Percentiles rank a stretch among this genome's conserved stretches.
phyloP scores from a whole-genome alignment of 2,113 vertebrate species.

The Hypanus sabinus region DNA sequence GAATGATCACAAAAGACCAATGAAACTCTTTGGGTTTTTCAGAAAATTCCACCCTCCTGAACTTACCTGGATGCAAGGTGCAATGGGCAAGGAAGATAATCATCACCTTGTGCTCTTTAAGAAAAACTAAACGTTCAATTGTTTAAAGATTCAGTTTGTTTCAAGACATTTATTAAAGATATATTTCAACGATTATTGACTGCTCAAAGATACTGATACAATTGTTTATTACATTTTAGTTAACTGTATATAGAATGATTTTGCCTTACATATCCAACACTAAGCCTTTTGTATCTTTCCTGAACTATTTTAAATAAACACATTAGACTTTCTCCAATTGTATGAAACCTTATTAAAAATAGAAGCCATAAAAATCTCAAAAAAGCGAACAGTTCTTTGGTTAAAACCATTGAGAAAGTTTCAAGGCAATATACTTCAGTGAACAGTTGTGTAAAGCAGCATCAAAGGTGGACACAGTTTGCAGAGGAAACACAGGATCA shows the following conservation, averaged over 20 bases:
- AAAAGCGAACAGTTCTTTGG: not conserved
- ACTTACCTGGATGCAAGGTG: not conserved
- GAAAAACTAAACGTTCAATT: not conserved
- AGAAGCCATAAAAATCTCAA: not conserved
- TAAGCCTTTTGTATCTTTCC: not conserved
- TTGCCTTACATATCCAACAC: not conserved
- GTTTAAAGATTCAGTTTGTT: not conserved
- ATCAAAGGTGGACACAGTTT: not conserved
- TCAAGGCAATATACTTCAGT: conserved; percentile 13
- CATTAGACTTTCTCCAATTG: not conserved
- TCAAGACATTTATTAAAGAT: not conserved
- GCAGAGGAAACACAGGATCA: not conserved
- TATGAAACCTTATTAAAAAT: not conserved
- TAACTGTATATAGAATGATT: not conserved
- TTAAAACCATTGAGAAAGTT: not conserved
- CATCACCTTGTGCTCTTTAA: not conserved
- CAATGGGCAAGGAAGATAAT: too few species aligned
- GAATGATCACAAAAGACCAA: not conserved
- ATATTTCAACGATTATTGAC: not conserved
- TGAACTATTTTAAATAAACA: not conserved
- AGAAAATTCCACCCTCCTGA: not conserved
- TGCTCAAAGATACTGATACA: not conserved
- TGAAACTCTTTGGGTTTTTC: not conserved
- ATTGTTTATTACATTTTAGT: not conserved
- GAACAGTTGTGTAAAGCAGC: not conserved